A percentile compares a stretch with the other conserved stretches of the same genome.
These are phyloP conservation scores for Apantesis nais DNA, from an alignment of 2,888 invertebrate genomes.

Conservation along the genomic window DNA sequence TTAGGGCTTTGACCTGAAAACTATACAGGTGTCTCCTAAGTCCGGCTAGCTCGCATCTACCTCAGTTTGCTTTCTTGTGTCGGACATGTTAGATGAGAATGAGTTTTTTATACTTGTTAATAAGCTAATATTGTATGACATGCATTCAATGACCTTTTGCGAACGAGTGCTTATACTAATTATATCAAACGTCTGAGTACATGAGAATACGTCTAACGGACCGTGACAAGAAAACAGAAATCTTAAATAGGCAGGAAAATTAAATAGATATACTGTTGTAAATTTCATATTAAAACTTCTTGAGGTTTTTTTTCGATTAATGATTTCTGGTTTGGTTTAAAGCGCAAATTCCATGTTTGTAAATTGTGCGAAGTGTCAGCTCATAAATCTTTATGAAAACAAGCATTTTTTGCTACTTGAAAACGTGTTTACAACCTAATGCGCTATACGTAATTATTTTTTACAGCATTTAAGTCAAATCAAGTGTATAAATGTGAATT, in stretches of 20 bases:
- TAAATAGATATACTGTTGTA: not conserved
- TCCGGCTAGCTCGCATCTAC: not conserved
- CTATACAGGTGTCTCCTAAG: not conserved
- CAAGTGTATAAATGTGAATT: slow-evolving; percentile 1
- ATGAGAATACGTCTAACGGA: not conserved
- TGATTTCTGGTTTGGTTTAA: not conserved
- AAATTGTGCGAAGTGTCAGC: not conserved
- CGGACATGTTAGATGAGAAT: not conserved
- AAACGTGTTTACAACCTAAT: not conserved
- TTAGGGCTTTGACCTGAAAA: not conserved
- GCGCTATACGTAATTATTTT: not conserved
- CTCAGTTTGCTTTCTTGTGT: no score
- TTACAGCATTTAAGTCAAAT: not conserved
- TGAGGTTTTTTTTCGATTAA: not conserved
- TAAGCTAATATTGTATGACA: not conserved
- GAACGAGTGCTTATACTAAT: not conserved
- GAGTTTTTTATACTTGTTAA: not conserved
- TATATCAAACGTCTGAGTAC: not conserved
- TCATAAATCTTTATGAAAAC: not conserved
- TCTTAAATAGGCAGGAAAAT: no score
- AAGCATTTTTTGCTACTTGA: not conserved
- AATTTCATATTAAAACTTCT: not conserved
- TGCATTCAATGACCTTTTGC: not conserved
- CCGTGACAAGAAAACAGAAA: no score
- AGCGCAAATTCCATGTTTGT: not conserved